Base-by-base conservation (phyloP, 2,888 invertebrate species). In the Agapetus fuscipes region DNA sequence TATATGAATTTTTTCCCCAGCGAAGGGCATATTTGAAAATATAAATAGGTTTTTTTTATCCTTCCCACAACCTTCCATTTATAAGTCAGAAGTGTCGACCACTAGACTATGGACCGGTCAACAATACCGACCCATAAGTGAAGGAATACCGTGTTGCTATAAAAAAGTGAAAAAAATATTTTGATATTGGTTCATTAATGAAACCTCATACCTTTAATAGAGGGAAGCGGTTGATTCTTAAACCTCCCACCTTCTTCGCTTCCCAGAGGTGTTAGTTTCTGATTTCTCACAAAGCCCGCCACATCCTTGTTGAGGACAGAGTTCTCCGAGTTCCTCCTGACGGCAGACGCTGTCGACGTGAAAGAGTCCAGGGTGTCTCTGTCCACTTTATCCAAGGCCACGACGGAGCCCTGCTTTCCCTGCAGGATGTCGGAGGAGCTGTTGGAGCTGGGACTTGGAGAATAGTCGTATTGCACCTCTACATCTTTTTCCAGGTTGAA, bases 391-490 rank as follows among this genome's bases (percentile, higher is more conserved):
- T 48, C 50, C 2, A 40, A 24, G 9, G 41, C 31, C 17, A 48
- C 44, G 29, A 69, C 66, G 4, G 67, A 67, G 34, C 64, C 65
- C 43, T 65, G 66, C 3, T 58, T 64, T 10, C 68, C 69, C 46
- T 66, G 66, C 32, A 43, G 25, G 9, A 61, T 64, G 48, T 69
- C 69, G 0, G 69, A 70, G 0, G 69, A 69, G 41, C 68, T 68
- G 48, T 70, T 68, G 0, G 70, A 69, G 0, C 68, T 66, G 0
- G 69, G 68, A 46, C 69, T 69, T n/a, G 67, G 52, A 1, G 65
- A 65, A 59, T 32, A 42, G 28, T 50, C 48, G 27, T 40, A 43
- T 28, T 42, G 43, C 24, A 45, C 32, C 15, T 48, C 41, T 10
- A 37, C 33, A 38, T 48, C 46, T 17, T 47, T 42, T 11, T 49